Evolutionary conservation across 1,140 invertebrate species (phyloP).

Genomic region (Brachionus paranguensis): DNA sequence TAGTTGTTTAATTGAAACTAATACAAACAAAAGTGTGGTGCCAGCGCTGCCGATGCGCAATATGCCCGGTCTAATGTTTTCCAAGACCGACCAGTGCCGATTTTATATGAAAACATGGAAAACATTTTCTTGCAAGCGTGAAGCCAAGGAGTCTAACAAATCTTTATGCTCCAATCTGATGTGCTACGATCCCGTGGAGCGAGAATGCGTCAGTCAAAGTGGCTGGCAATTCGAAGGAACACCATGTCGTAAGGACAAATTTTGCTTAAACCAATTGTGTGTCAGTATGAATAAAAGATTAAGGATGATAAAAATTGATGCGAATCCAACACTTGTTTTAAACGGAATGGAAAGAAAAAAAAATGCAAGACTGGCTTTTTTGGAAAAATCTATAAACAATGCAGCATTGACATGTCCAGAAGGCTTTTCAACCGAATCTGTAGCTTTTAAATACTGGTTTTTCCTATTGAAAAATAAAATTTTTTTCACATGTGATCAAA

Average conservation of each 20-base stretch:
- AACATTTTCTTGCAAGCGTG: background rate
- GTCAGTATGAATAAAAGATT: background rate
- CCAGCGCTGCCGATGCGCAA: background rate
- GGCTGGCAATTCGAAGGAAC: background rate
- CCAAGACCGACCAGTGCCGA: background rate
- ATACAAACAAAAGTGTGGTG: background rate
- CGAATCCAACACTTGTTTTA: background rate
- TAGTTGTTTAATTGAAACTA: background rate
- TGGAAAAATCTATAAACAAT: background rate
- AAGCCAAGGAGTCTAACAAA: too few relatives aligned
- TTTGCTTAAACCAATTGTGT: background rate
- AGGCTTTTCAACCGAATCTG: background rate
- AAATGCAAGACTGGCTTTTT: background rate
- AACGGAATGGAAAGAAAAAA: background rate
- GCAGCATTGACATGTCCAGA: background rate
- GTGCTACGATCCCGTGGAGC: background rate
- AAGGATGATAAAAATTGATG: too few relatives aligned
- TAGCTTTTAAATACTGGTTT: background rate
- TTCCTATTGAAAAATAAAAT: background rate
- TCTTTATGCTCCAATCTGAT: too few relatives aligned
- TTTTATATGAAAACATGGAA: background rate
- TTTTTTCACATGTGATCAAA: background rate
- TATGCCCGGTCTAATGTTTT: background rate
- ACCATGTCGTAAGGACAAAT: background rate
- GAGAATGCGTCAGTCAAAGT: background rate